Evolutionary conservation across 2,888 invertebrate species (phyloP).

Genomic region (Plutella xylostella): DNA sequence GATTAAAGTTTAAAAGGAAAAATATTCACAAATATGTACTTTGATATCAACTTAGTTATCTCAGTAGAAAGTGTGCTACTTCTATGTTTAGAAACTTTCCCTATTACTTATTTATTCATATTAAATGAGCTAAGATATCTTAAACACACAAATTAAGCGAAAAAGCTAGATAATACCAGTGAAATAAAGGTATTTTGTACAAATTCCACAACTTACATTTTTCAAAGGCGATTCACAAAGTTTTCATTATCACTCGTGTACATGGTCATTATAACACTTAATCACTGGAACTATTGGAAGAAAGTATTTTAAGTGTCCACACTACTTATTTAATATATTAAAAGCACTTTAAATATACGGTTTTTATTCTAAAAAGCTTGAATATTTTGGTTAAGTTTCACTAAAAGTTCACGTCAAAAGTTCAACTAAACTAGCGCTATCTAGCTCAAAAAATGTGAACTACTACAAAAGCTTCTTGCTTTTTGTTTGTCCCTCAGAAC

Average conservation of each 20-base stretch:
- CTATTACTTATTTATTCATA: no score
- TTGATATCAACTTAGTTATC: no score
- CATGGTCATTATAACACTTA: no score
- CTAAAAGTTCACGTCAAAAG: slow-evolving; percentile 69
- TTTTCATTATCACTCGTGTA: slow-evolving; percentile 1
- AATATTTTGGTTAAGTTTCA: slow-evolving; percentile 63
- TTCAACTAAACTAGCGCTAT: slow-evolving; percentile 52
- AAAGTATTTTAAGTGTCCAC: no score
- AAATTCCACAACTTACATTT: slow-evolving; percentile 5
- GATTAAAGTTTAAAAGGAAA: no score
- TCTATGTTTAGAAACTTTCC: slow-evolving; percentile 6
- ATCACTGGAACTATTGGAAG: no score
- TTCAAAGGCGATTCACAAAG: not conserved
- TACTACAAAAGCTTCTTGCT: slow-evolving; percentile 38
- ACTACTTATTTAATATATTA: no score
- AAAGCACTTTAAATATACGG: not conserved
- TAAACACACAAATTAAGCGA: no score
- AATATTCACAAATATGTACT: no score
- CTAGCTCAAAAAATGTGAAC: slow-evolving; percentile 44
- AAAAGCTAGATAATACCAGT: no score
- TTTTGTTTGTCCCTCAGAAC: no score
- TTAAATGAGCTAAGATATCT: no score
- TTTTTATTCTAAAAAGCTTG: slow-evolving; percentile 32
- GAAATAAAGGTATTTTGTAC: not conserved
- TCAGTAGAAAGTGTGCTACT: slow-evolving; percentile 30